A percentile compares a stretch with the other conserved stretches of the same genome.
Conservation (phyloP, 2,113 vertebrate genomes). For the Cairina moschata region DNA sequence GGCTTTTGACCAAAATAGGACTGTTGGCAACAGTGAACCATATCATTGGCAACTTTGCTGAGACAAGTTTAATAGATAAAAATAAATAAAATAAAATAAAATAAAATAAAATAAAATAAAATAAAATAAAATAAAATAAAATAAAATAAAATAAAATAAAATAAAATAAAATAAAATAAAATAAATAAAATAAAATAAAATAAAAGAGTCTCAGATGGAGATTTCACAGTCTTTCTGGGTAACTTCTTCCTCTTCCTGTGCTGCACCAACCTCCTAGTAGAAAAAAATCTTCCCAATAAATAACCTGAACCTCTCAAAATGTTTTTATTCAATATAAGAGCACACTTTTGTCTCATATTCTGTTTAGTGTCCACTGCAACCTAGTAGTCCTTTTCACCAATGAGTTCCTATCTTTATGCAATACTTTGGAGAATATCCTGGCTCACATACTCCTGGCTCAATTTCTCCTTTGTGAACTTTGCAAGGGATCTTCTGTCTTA, state of each 20-base stretch:
- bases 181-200: background rate
- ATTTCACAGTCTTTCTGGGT: background rate
- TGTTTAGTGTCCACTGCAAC: background rate
- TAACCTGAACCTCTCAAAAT: background rate
- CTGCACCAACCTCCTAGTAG: background rate
- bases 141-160: background rate
- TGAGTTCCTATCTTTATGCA: background rate
- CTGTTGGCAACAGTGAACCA: background rate
- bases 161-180: background rate
- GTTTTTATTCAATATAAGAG: background rate
- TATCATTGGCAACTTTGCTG: background rate
- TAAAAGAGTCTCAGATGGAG: background rate
- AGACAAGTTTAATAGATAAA: background rate
- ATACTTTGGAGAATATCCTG: background rate
- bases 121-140: too few relatives aligned
- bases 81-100: background rate
- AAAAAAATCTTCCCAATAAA: background rate
- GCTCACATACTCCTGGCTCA: background rate
- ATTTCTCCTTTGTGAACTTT: background rate
- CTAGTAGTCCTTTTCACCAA: background rate
- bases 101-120: background rate
- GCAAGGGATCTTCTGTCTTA: background rate
- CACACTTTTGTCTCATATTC: background rate
- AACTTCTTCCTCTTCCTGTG: background rate
- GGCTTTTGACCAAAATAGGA: background rate